Evolutionary conservation across 2,113 vertebrate genomes (phyloP).

Genomic region (Callaeas wilsoni): DNA sequence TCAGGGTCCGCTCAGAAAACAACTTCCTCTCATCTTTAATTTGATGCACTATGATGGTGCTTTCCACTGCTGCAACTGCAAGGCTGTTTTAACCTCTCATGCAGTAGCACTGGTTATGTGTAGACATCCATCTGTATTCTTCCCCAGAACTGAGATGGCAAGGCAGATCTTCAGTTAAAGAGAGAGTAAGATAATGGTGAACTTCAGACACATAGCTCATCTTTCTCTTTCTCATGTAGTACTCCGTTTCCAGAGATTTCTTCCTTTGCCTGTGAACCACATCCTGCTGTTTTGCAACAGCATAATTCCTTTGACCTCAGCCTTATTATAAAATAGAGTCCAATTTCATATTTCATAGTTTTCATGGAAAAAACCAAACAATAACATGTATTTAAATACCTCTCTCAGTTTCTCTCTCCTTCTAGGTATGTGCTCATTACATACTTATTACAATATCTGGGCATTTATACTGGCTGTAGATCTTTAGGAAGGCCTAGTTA

Average conservation of each 20-base stretch:
- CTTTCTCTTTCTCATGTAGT: neutral
- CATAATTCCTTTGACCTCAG: neutral
- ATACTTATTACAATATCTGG: neutral
- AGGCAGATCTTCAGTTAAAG: neutral
- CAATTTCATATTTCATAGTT: neutral
- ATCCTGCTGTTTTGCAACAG: neutral
- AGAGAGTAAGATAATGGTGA: neutral
- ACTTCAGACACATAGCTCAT: neutral
- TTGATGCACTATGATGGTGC: neutral
- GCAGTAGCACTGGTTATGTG: neutral
- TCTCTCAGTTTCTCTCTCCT: neutral
- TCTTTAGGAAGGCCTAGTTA: neutral
- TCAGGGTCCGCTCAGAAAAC: neutral
- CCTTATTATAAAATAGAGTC: neutral
- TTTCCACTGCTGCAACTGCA: neutral
- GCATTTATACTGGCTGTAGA: neutral
- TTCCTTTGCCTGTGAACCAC: neutral
- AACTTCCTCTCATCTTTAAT: neutral
- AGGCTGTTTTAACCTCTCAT: neutral
- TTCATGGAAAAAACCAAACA: neutral
- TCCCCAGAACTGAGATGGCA: neutral
- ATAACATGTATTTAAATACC: neutral
- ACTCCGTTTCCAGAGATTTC: neutral
- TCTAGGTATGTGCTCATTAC: neutral
- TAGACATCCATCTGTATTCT: neutral